Percentiles rank a stretch among this genome's conserved stretches.
Evolutionary conservation across 2,888 invertebrate species (phyloP).

Genomic region (Boloria selene): DNA sequence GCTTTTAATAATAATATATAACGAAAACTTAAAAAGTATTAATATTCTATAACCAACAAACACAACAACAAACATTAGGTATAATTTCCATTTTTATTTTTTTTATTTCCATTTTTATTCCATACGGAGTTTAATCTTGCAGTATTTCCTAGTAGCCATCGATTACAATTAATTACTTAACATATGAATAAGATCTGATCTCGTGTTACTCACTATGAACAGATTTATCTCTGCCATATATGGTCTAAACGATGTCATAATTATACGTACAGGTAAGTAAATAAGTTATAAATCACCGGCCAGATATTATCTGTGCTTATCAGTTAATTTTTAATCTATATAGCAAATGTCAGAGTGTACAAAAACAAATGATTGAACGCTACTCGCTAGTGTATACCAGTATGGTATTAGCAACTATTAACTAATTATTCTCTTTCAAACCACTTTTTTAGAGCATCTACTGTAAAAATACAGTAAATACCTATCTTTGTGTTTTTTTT

Average conservation of each 20-base stretch:
- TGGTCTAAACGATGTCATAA: conserved; percentile 32
- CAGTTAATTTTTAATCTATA: conserved; percentile 27
- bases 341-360: conserved; percentile 23
- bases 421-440: not conserved
- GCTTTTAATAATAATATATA: too few relatives aligned
- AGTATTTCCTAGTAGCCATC: conserved; percentile 10
- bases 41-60: too few relatives aligned
- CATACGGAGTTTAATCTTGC: too few relatives aligned
- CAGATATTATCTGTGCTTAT: conserved; percentile 23
- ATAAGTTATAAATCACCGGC: conserved; percentile 33
- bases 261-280: conserved; percentile 31
- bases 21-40: too few relatives aligned
- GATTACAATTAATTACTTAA: conserved; percentile 11
- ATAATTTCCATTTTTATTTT: too few relatives aligned
- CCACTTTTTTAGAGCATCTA: not conserved
- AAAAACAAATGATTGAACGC: conserved; percentile 6
- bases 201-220: conserved; percentile 10
- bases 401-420: not conserved
- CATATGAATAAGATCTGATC: conserved; percentile 26
- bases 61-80: too few relatives aligned
- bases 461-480: not conserved
- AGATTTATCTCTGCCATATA: conserved; percentile 29
- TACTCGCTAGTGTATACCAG: not conserved
- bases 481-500: not conserved
- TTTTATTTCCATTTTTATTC: too few relatives aligned